Percentiles rank a stretch among this genome's conserved stretches.
phyloP scores from a whole-genome alignment of 2,113 vertebrate genomes.

The Vulpes lagopus region DNA sequence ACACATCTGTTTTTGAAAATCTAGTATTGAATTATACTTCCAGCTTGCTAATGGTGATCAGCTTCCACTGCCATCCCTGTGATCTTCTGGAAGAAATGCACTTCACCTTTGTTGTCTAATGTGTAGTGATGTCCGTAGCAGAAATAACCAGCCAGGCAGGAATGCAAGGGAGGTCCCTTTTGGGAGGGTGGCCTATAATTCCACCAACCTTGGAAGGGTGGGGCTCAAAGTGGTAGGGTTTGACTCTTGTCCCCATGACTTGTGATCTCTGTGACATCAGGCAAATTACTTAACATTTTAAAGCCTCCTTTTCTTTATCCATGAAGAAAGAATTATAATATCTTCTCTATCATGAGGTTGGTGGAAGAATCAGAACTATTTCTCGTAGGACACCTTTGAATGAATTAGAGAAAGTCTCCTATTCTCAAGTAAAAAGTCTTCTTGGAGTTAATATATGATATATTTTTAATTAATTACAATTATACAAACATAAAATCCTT shows the following conservation, averaged over 20 bases:
- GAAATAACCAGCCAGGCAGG: background rate
- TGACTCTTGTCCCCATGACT: background rate
- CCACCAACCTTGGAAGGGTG: background rate
- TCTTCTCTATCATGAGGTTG: background rate
- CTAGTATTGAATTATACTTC: background rate
- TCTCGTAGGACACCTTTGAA: accelerated
- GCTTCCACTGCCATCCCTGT: background rate
- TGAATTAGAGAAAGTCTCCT: background rate
- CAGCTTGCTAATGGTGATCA: background rate
- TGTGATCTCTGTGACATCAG: background rate
- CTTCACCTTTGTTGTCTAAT: background rate
- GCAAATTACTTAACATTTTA: background rate
- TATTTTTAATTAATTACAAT: conserved; percentile 66
- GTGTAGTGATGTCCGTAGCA: background rate
- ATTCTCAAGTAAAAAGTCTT: background rate
- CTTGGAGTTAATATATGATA: conserved; percentile 30
- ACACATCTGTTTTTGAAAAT: background rate
- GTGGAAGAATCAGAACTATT: background rate
- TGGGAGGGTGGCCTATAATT: background rate
- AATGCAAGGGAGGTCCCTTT: background rate
- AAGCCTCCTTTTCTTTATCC: background rate
- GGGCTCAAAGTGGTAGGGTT: background rate
- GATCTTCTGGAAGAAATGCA: background rate
- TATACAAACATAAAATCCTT: conserved; percentile 65
- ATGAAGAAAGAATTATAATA: background rate